These are phyloP conservation scores for Leptothorax acervorum DNA, from an alignment of 2,888 invertebrate species.

Conservation along the genomic window DNA sequence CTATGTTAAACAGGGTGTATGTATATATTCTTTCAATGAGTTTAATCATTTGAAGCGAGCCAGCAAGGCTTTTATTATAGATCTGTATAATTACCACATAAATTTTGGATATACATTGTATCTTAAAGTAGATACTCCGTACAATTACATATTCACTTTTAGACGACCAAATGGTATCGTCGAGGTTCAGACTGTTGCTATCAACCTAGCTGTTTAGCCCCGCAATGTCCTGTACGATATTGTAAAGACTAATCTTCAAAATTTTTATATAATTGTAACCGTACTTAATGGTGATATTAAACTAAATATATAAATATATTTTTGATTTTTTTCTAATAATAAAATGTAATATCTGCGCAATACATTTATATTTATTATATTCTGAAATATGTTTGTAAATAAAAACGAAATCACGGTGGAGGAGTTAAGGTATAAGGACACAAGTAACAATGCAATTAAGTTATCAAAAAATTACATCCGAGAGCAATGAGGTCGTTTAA, in stretches of 20 bases:
- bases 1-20: constrained; percentile 78
- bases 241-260: not conserved
- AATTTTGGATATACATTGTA: constrained; percentile 10
- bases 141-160: constrained; percentile 29
- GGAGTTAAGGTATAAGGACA: constrained; percentile 7
- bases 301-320: not conserved
- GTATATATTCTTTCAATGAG: constrained; percentile 43
- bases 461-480: not conserved
- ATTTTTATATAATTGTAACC: constrained; percentile 2
- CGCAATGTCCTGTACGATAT: constrained; percentile 68
- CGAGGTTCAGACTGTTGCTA: constrained; percentile 75
- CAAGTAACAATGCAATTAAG: not conserved
- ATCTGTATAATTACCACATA: not conserved
- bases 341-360: not conserved
- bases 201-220: constrained; percentile 75
- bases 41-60: constrained; percentile 5
- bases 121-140: not conserved
- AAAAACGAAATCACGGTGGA: not conserved
- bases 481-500: constrained; percentile 58
- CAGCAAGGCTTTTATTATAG: not conserved
- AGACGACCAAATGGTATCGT: constrained; percentile 78
- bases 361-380: not conserved
- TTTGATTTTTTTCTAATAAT: not conserved
- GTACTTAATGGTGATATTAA: not conserved
- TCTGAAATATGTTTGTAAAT: not conserved